Percentiles rank a stretch among this genome's conserved stretches.
Evolutionary conservation across 2,888 invertebrate genomes (phyloP).

Genomic region (Torymus auratus): DNA sequence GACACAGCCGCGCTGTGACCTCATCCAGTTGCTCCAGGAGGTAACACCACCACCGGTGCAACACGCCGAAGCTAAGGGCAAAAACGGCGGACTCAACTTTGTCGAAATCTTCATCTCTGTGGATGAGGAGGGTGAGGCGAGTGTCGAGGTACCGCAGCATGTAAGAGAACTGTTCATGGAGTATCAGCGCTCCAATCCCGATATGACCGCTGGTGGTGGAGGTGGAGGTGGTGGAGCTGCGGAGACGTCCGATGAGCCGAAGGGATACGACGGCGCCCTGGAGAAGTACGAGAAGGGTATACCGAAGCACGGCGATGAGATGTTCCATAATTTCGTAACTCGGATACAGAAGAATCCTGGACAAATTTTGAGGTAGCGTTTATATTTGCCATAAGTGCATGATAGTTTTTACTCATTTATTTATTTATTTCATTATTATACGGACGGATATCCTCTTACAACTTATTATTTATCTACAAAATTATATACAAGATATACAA

Average conservation of each 20-base stretch:
- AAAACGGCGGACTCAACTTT: constrained; percentile 75
- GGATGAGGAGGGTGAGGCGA: constrained; percentile 78
- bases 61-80: constrained; percentile 69
- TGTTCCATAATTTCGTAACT: constrained; percentile 88
- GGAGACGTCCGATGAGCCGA: constrained; percentile 66
- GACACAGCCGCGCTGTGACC: constrained; percentile 83
- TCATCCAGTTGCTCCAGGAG: constrained; percentile 85
- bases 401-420: not conserved
- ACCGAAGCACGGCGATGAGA: constrained; percentile 89
- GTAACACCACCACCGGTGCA: constrained; percentile 79
- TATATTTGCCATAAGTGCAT: not conserved
- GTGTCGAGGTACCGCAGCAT: constrained; percentile 78
- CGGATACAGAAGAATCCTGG: constrained; percentile 86
- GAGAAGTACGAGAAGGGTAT: constrained; percentile 89
- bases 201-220: constrained; percentile 41
- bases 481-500: too few species aligned
- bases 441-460: too few species aligned
- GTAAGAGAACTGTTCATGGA: constrained; percentile 81
- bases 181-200: constrained; percentile 78
- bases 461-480: too few species aligned
- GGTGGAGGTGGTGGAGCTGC: constrained; percentile 35
- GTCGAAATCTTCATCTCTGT: constrained; percentile 80
- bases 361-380: constrained; percentile 87
- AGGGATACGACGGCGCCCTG: constrained; percentile 73
- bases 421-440: too few species aligned